Evolutionary conservation across 2,888 invertebrate genomes (phyloP), one percentile per base, ranked within the genome.

Genomic region (Cremastinae sp.): DNA sequence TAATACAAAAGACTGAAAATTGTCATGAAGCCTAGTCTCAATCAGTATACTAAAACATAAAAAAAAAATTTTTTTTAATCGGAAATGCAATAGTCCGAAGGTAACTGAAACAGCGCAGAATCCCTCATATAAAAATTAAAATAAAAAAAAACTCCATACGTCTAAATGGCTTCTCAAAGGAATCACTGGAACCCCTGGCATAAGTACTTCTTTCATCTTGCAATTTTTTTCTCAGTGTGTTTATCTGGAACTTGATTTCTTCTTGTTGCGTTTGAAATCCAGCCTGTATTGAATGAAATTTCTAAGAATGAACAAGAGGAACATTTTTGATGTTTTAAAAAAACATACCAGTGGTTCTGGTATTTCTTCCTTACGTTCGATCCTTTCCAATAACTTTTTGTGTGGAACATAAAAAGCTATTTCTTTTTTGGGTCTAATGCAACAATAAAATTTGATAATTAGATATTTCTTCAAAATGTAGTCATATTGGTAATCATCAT

Each of bases 401-500:
- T 93, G 93, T 0, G 93, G 93, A 70, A 93, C 86, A 82, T 93
- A 92, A 82, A 93, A 93, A 4, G 92, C 92, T 54, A 93, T 89
- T 56, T 84, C 86, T 73, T 87, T 81, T 49, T 76, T 72, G 14
- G 75, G 78, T 18, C 87, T 89, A 69, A 64, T 83, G 28, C 38
- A n/a, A 34, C 10, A 41, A 14, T 10, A 54, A 43, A 38, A 14
- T 64, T 9, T 7, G 14, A 9, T 16, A 20, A 18, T 10, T n/a
- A 22, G 41, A 5, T 10, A 51, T n/a, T n/a, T n/a, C n/a, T n/a
- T n/a, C n/a, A n/a, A n/a, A n/a, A n/a, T n/a, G n/a, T n/a, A n/a
- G n/a, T n/a, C n/a, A n/a, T n/a, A n/a, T n/a, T n/a, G n/a, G n/a
- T n/a, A n/a, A n/a, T n/a, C n/a, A n/a, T n/a, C n/a, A n/a, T n/a